A percentile compares a stretch with the other conserved stretches of the same genome.
Evolutionary conservation across 1,140 invertebrate genomes (phyloP).

Genomic region (Drosophila sp.): DNA sequence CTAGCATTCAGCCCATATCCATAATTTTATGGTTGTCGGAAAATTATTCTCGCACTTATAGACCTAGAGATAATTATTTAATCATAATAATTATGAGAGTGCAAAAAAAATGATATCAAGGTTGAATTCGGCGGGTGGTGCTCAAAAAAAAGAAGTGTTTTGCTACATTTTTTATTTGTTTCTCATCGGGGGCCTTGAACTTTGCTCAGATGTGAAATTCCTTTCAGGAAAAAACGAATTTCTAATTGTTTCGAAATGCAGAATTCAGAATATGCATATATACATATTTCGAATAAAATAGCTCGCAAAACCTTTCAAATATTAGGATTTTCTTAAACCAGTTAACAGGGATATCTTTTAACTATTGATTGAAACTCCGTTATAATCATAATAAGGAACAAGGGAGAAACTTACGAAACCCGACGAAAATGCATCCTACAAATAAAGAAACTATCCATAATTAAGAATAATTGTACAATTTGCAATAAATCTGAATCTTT

Average conservation of each 20-base stretch:
- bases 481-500: no score
- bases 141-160: neutral
- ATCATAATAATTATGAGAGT: constrained; percentile 16
- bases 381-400: no score
- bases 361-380: no score
- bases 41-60: constrained; percentile 2
- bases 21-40: constrained; percentile 20
- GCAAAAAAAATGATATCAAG: constrained; percentile 15
- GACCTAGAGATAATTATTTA: constrained; percentile 7
- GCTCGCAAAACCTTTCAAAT: no score
- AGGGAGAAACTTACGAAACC: no score
- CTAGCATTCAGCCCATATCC: constrained; percentile 25
- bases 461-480: no score
- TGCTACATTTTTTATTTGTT: neutral
- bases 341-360: no score
- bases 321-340: no score
- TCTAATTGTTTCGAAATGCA: neutral
- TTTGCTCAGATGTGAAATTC: neutral
- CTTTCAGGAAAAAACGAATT: neutral
- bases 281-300: no score
- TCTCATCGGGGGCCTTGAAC: neutral
- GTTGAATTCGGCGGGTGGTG: constrained; percentile 6
- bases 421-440: no score
- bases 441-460: no score
- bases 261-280: neutral